These are phyloP conservation scores for Gambelia wislizenii DNA, from an alignment of 2,797 vertebrate species.

Conservation along the genomic window DNA sequence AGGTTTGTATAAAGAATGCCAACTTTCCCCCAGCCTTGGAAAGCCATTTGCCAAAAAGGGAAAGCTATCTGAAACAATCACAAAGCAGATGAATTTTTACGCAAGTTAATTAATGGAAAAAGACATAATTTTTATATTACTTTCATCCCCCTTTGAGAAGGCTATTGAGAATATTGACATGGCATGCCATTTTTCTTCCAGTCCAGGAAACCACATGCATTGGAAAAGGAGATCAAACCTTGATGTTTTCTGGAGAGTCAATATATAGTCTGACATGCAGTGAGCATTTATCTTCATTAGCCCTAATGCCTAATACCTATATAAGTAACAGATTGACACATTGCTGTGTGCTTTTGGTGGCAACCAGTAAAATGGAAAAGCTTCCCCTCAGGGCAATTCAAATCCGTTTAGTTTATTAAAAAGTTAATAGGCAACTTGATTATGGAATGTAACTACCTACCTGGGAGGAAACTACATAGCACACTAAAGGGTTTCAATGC, in stretches of 20 bases:
- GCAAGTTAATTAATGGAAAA: not conserved
- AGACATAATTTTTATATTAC: not conserved
- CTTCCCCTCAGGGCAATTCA: slow-evolving; percentile 13
- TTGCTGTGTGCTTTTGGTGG: slow-evolving; percentile 17
- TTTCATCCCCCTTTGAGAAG: not conserved
- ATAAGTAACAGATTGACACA: slow-evolving; percentile 27
- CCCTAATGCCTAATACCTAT: not conserved
- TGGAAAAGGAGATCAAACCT: not conserved
- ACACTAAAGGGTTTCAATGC: not conserved
- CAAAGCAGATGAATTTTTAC: not conserved
- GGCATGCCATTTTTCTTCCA: not conserved
- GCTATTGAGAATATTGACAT: not conserved
- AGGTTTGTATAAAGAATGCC: too few species aligned
- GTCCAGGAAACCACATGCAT: not conserved
- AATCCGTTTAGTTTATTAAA: slow-evolving; percentile 38
- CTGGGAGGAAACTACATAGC: not conserved
- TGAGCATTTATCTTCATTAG: slow-evolving; percentile 41
- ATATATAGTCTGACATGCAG: slow-evolving; percentile 6
- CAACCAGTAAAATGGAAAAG: slow-evolving; percentile 10
- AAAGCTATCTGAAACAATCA: not conserved
- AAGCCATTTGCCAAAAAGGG: not conserved
- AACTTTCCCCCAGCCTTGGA: not conserved
- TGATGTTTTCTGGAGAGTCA: slow-evolving; percentile 11
- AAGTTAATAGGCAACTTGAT: slow-evolving; percentile 33
- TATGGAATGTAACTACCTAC: slow-evolving; percentile 28